Base-by-base conservation (phyloP, 2,113 vertebrate genomes). In the Phaetusa simplex region DNA sequence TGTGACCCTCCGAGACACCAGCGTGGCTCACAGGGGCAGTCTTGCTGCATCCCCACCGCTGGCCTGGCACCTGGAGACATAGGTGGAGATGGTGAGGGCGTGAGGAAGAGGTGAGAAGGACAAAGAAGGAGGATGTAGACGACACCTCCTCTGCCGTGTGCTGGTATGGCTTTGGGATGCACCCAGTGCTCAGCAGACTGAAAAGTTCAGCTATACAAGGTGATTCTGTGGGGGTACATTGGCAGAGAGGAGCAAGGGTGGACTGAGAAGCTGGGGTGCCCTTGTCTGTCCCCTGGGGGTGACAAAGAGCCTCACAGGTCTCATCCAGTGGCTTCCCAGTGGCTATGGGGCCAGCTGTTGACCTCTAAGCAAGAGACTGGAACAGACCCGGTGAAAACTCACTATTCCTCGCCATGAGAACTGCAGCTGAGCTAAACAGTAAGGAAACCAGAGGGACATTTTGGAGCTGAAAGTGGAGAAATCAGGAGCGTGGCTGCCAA, bases 171-270 rank as follows among this genome's bases (percentile, higher is more conserved):
- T 82, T 78, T 69, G 59, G 29, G 47, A 24, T 36, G 19, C 6
- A 32, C 14, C 5, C 2, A 1, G 10, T 36, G 43, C 36, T 22
- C 23, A 11, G 8, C 30, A 82, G 16, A 32, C 23, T 9, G 26
- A 20, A 43, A 45, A 43, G 12, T 14, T 76, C 21, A 24, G 10
- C 29, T 42, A 26, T 29, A 30, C 38, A 14, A 16, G 9, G 2
- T 21, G 43, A 30, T 85, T 34, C 14, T 77, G 20, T 36, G 19
- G 23, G 19, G 0, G 0, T 59, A 30, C 3, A 3, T 24, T 16
- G 38, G 6, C 72, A 52, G 43, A 79, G 61, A 58, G 42, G 23
- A 92, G 32, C 13, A 17, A 3, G 5, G 1, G 30, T 27, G 16
- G 10, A 8, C 43, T 83, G 15, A 36, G 47, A 87, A 88, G 29